Evolutionary conservation across 2,113 vertebrate species (phyloP).

Genomic region (Actinemys pallida): DNA sequence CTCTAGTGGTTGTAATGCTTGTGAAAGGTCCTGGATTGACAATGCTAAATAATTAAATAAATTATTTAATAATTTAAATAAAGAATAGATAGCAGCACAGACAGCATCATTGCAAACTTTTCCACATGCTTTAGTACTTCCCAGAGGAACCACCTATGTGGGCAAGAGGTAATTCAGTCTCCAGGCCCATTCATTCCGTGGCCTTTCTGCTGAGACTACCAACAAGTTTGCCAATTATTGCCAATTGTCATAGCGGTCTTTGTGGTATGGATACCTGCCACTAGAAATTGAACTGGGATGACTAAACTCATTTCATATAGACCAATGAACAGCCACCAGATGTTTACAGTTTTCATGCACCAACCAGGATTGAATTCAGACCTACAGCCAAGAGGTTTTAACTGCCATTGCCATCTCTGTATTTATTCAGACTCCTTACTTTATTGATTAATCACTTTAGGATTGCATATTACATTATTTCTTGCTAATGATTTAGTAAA

Average conservation of each 20-base stretch:
- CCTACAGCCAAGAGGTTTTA: neutral
- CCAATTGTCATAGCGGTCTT: neutral
- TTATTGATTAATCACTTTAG: neutral
- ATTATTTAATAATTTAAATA: no score
- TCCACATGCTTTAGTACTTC: neutral
- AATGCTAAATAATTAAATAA: neutral
- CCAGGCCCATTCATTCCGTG: neutral
- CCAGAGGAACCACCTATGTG: neutral
- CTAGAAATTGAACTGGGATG: neutral
- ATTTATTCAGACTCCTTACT: neutral
- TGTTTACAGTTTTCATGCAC: neutral
- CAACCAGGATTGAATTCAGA: neutral
- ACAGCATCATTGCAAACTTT: neutral
- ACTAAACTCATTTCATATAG: neutral
- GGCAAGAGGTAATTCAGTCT: neutral
- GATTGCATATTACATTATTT: neutral
- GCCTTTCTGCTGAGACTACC: slow-evolving; percentile 4
- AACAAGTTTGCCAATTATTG: neutral
- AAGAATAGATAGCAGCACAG: neutral
- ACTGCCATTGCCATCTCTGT: neutral
- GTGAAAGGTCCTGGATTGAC: neutral
- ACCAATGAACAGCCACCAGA: neutral
- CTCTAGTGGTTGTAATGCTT: neutral
- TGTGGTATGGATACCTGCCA: neutral
- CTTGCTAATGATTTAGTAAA: neutral